Evolutionary conservation across 2,113 vertebrate species (phyloP).

Genomic region (Merops nubicus): DNA sequence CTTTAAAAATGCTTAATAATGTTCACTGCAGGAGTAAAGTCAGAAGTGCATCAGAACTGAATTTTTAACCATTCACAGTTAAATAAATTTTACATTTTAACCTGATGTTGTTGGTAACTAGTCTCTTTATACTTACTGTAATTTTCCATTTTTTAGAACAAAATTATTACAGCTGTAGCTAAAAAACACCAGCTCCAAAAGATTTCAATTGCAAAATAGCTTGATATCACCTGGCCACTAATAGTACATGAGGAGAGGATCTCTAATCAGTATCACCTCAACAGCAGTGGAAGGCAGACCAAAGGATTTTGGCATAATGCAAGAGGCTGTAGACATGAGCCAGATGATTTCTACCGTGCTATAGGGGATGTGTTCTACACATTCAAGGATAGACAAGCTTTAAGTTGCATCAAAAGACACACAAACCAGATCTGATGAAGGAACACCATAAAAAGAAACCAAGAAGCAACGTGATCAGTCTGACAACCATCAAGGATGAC

Average conservation of each 20-base stretch:
- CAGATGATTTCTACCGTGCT: background rate
- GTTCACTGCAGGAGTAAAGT: background rate
- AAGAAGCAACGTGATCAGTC: background rate
- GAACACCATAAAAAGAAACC: background rate
- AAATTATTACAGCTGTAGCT: background rate
- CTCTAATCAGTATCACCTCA: background rate
- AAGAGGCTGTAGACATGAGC: background rate
- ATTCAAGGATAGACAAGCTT: background rate
- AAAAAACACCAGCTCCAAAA: background rate
- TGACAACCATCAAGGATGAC: background rate
- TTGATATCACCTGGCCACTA: background rate
- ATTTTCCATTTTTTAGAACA: background rate
- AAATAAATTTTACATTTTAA: background rate
- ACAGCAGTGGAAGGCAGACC: background rate
- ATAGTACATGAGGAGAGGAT: background rate
- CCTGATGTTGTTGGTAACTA: background rate
- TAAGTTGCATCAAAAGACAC: background rate
- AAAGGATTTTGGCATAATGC: background rate
- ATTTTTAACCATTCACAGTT: background rate
- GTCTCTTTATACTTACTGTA: background rate
- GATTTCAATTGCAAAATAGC: background rate
- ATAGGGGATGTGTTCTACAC: rapidly evolving
- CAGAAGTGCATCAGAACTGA: background rate
- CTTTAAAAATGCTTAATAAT: background rate
- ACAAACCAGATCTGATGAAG: background rate